Conservation (phyloP, 2,888 invertebrate genomes). For the Automeris io region DNA sequence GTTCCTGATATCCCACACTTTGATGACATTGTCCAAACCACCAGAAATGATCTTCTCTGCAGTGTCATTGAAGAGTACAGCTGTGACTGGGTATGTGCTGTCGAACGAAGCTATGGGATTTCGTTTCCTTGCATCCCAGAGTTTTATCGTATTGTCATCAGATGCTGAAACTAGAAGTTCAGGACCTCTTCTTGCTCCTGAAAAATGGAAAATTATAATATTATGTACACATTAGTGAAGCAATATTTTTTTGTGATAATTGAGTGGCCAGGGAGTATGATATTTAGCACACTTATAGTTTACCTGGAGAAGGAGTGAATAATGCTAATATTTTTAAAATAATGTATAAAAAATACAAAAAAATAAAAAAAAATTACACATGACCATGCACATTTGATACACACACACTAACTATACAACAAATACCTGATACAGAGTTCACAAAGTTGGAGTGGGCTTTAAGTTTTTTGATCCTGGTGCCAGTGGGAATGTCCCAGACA, state of each 20-base stretch:
- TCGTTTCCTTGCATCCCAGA: conserved; percentile 95
- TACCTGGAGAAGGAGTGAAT: no score
- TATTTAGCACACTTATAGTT: no score
- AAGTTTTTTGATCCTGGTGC: conserved; percentile 91
- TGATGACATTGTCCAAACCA: conserved; percentile 98
- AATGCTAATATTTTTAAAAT: no score
- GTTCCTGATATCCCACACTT: conserved; percentile 97
- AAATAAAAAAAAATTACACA: no score
- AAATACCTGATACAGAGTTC: conserved; percentile 80
- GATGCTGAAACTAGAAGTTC: conserved; percentile 94
- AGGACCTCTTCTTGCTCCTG: conserved; percentile 90
- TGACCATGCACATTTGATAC: conserved; percentile 8
- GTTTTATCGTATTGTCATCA: conserved; percentile 94
- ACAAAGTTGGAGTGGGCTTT: conserved; percentile 90
- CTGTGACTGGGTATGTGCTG: conserved; percentile 86
- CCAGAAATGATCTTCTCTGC: conserved; percentile 96
- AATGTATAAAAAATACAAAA: no score
- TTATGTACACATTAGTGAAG: not conserved
- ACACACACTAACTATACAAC: not conserved
- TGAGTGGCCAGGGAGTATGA: no score
- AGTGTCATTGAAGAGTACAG: conserved; percentile 96
- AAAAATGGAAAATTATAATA: conserved; percentile 16
- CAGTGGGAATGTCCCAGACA: conserved; percentile 95
- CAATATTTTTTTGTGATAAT: no score
- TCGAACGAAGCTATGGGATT: conserved; percentile 85